phyloP scores from a whole-genome alignment of 2,888 invertebrate species.

The Vanessa cardui region DNA sequence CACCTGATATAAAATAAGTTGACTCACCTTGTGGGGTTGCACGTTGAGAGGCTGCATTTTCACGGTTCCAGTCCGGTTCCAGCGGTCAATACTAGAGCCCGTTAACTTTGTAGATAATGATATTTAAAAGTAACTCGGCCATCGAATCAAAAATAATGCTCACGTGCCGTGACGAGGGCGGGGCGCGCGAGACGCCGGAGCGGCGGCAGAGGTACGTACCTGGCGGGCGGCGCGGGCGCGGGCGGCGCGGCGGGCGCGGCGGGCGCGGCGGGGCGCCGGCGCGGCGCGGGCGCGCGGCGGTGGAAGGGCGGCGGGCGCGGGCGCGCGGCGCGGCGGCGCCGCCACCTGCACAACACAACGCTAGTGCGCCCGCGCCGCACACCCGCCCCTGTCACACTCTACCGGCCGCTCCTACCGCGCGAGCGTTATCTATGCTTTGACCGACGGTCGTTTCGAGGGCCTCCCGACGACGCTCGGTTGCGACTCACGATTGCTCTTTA shows the following conservation, averaged over 20 bases:
- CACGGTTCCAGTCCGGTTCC: no score
- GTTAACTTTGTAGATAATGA: no score
- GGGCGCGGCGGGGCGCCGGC: constrained; percentile 58
- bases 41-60: no score
- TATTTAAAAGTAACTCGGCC: no score
- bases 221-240: constrained; percentile 73
- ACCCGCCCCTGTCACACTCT: constrained; percentile 36
- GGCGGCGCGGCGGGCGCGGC: constrained; percentile 57
- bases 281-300: constrained; percentile 80
- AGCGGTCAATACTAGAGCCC: no score
- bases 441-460: not conserved
- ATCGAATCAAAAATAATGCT: not conserved
- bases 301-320: constrained; percentile 85
- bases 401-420: not conserved
- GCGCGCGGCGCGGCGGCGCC: constrained; percentile 71
- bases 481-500: no score
- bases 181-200: not conserved
- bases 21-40: no score
- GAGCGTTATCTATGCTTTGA: constrained; percentile 30
- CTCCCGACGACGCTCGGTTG: no score
- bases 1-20: not conserved
- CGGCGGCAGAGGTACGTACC: not conserved
- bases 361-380: constrained; percentile 43
- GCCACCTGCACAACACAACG: constrained; percentile 70
- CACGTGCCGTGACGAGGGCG: not conserved